Evolutionary conservation across 2,113 vertebrate species (phyloP).

Genomic region (Chaetodon auriga): DNA sequence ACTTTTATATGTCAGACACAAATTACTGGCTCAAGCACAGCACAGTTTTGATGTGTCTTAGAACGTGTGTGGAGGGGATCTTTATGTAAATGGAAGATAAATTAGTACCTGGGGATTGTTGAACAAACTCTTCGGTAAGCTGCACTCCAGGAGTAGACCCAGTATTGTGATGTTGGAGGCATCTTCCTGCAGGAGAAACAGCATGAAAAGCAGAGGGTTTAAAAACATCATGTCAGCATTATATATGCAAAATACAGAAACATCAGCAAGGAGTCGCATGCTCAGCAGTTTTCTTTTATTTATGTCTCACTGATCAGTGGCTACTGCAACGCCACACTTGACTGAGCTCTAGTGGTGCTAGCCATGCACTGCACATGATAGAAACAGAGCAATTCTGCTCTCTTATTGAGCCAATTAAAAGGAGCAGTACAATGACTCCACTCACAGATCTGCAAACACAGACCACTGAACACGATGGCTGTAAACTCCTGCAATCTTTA

Average conservation of each 20-base stretch:
- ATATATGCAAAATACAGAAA: not conserved
- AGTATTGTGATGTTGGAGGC: constrained; percentile 91
- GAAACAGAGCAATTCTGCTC: not conserved
- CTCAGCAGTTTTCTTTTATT: not conserved
- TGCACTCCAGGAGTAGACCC: constrained; percentile 92
- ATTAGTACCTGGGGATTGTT: constrained; percentile 88
- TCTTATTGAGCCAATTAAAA: constrained; percentile 1
- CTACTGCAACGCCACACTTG: not conserved
- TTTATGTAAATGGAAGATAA: not conserved
- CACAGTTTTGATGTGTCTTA: not conserved
- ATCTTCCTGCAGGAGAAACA: constrained; percentile 87
- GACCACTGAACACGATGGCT: not conserved
- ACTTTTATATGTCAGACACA: not conserved
- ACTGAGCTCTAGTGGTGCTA: constrained; percentile 17
- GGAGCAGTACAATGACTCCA: not conserved
- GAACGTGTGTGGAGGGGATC: not conserved
- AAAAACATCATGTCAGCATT: not conserved
- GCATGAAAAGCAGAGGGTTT: not conserved
- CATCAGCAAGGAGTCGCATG: no score
- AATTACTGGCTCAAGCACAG: not conserved
- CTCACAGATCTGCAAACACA: not conserved
- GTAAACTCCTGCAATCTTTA: not conserved
- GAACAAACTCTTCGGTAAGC: constrained; percentile 87
- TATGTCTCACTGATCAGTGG: not conserved
- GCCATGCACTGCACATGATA: not conserved